A percentile compares a stretch with the other conserved stretches of the same genome.
phyloP scores from a whole-genome alignment of 2,797 vertebrate genomes.

The Sebastes steindachneri region DNA sequence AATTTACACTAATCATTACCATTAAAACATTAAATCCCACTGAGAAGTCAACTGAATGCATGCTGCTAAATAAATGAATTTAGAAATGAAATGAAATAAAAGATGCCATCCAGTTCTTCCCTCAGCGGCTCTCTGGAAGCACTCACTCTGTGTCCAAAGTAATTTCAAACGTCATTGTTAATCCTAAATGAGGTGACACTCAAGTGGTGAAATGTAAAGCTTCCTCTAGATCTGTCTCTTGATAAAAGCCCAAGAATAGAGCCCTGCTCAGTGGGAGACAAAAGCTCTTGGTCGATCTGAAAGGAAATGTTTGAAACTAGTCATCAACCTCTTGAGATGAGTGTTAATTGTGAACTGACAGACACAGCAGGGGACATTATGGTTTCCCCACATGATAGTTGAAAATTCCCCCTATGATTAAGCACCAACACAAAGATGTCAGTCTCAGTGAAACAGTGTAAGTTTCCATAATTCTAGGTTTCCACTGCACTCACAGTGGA shows the following conservation, averaged over 20 bases:
- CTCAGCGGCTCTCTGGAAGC: constrained; percentile 4
- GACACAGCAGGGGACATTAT: neutral
- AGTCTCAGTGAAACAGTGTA: constrained; percentile 5
- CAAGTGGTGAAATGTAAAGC: constrained; percentile 26
- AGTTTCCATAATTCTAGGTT: constrained; percentile 54
- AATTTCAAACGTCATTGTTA: constrained; percentile 51
- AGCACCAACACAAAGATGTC: constrained; percentile 27
- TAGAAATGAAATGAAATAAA: neutral
- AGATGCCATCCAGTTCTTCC: neutral
- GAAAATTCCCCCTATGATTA: neutral
- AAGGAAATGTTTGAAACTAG: constrained; percentile 32
- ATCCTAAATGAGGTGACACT: constrained; percentile 68
- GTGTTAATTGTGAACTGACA: constrained; percentile 36
- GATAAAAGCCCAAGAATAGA: constrained; percentile 46
- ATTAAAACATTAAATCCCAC: neutral
- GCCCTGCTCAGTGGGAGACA: neutral
- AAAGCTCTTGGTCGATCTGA: constrained; percentile 3
- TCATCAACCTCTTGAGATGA: constrained; percentile 15
- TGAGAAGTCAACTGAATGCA: neutral
- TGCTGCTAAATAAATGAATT: constrained; percentile 7
- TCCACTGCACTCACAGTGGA: neutral
- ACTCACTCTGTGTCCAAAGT: constrained; percentile 40
- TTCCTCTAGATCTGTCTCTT: constrained; percentile 31
- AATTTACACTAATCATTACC: neutral
- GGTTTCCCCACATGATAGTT: neutral